A percentile compares a stretch with the other conserved stretches of the same genome.
phyloP scores from a whole-genome alignment of 2,797 vertebrate genomes.

The Saxicola maurus region DNA sequence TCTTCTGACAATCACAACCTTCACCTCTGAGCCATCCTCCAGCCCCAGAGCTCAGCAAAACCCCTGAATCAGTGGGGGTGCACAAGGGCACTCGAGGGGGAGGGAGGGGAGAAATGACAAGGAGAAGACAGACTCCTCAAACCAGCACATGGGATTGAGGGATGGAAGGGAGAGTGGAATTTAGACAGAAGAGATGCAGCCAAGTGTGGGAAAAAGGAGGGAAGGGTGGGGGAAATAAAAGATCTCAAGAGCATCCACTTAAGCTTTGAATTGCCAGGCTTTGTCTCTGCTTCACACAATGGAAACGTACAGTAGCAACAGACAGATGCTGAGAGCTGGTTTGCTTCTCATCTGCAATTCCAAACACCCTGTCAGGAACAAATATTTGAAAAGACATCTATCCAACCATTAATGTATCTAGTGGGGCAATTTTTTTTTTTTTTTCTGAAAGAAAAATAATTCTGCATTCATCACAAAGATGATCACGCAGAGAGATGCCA shows the following conservation, averaged over 20 bases:
- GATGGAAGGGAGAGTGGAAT: background rate
- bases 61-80: accelerated
- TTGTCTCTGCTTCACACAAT: constrained; percentile 52
- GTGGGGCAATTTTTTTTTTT: background rate
- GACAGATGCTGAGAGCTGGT: constrained; percentile 52
- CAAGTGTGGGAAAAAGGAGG: background rate
- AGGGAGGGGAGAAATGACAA: background rate
- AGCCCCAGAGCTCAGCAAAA: background rate
- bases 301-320: constrained; percentile 37
- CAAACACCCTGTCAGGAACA: constrained; percentile 63
- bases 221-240: background rate
- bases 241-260: constrained; percentile 45
- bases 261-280: constrained; percentile 50
- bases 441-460: background rate
- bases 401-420: constrained; percentile 44
- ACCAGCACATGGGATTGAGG: background rate
- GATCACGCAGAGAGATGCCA: background rate
- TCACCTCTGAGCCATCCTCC: background rate
- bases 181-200: background rate
- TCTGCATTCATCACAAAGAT: constrained; percentile 30
- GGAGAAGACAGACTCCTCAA: background rate
- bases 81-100: background rate
- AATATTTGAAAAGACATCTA: constrained; percentile 67
- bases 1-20: background rate
- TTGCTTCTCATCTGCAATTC: constrained; percentile 66